These are phyloP conservation scores for Cercopithecus diana DNA, from an alignment of 2,797 vertebrate species.

Conservation along the genomic window DNA sequence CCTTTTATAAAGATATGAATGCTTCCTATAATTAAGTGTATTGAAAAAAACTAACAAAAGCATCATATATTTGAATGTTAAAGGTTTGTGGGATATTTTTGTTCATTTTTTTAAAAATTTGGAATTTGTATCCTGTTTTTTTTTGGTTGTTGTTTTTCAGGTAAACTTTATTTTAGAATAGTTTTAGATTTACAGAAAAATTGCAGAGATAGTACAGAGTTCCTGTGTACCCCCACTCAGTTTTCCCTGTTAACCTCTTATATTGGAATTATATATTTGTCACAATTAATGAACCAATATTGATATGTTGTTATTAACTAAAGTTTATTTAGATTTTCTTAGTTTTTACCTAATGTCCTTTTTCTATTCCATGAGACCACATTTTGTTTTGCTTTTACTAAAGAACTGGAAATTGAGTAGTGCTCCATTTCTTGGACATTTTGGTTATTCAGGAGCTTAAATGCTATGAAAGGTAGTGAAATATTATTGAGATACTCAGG, in stretches of 20 bases:
- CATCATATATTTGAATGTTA: neutral
- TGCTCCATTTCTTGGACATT: neutral
- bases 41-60: constrained; percentile 31
- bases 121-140: neutral
- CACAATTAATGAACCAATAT: neutral
- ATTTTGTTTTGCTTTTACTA: constrained; percentile 35
- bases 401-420: neutral
- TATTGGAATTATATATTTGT: neutral
- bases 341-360: neutral
- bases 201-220: neutral
- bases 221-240: neutral
- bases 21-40: neutral
- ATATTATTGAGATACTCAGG: neutral
- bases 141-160: neutral
- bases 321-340: neutral
- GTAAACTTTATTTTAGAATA: constrained; percentile 14
- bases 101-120: neutral
- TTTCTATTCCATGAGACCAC: neutral
- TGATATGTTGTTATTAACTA: neutral
- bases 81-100: neutral
- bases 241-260: neutral
- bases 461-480: neutral
- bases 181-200: neutral
- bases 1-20: constrained; percentile 13
- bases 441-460: neutral